Evolutionary conservation across 2,888 invertebrate genomes (phyloP), one percentile per base, ranked within the genome.

Genomic region (Drosophila tripunctata): DNA sequence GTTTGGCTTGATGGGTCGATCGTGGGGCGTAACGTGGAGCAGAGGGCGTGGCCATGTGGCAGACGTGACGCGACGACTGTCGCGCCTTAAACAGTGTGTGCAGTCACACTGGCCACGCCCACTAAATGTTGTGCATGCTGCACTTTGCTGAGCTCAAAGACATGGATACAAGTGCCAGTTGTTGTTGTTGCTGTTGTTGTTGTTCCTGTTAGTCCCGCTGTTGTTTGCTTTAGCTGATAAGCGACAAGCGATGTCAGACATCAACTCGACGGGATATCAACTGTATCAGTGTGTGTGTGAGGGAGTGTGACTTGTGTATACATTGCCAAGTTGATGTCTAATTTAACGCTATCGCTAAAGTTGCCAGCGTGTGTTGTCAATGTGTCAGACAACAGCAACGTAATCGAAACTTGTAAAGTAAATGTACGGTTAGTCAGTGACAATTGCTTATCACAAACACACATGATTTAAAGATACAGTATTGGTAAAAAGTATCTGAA

Each of bases 291-390:
- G 14, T 27, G 41, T 4, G 17, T 22, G 56, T 65, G 72, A 50
- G 60, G 60, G 24, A 24, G 50, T 62, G 57, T 62, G 67, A 65
- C 77, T 72, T 45, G 41, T 58, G 58, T 73, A 61, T 61, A 43
- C 57, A 45, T 67, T 67, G 56, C 83, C 84, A 81, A 84, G 81
- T 77, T 77, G 87, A 81, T 73, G 75, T 81, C 81, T 81, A 81
- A 81, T 81, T 81, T 81, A 87, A 87, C 87, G 87, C 85, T 84
- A 80, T 80, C 87, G 69, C 52, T 27, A 77, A 75, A 76, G 74
- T 83, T 83, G 67, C 61, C 65, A 83, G 71, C 80, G 62, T 52
- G 73, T 52, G 45, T 71, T 87, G 87, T 87, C 81, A 87, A 80
- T 74, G 77, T 81, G 87, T 80, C 84, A 70, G 47, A 47, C 35